These are phyloP conservation scores for Chesias legatella DNA, from an alignment of 2,888 invertebrate species.

Conservation along the genomic window DNA sequence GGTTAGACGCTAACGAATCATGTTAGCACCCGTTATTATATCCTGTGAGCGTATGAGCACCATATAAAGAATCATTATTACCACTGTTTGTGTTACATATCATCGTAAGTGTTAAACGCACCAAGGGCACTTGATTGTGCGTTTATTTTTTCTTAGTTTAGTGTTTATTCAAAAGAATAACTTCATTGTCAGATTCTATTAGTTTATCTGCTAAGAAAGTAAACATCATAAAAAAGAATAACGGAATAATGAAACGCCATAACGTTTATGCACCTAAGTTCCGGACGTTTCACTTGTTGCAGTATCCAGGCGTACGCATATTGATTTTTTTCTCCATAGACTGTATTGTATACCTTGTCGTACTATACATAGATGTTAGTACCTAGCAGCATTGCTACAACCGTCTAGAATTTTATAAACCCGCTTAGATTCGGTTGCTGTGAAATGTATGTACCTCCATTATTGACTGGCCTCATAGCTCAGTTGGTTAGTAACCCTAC, in stretches of 20 bases:
- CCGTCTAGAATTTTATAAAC: too few relatives aligned
- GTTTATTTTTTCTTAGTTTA: conserved; percentile 31
- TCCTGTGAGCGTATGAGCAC: conserved; percentile 56
- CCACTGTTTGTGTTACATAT: conserved; percentile 55
- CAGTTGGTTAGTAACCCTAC: too few relatives aligned
- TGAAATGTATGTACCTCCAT: too few relatives aligned
- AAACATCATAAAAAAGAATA: too few relatives aligned
- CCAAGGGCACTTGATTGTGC: conserved; percentile 57
- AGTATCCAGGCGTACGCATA: neutral
- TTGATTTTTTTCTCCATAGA: conserved; percentile 2
- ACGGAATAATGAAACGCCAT: too few relatives aligned
- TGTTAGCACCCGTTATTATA: conserved; percentile 60
- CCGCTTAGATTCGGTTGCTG: too few relatives aligned
- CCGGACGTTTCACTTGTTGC: neutral
- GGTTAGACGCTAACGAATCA: conserved; percentile 48
- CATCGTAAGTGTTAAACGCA: conserved; percentile 58
- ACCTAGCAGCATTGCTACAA: too few relatives aligned
- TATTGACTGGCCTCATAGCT: too few relatives aligned
- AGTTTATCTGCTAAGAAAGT: too few relatives aligned
- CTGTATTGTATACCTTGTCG: neutral
- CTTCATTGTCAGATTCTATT: neutral
- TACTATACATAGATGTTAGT: too few relatives aligned
- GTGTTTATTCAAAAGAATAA: conserved; percentile 7
- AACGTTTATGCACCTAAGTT: too few relatives aligned
- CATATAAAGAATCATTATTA: conserved; percentile 74